Evolutionary conservation across 2,888 invertebrate species (phyloP).

Genomic region (Shargacucullia verbasci): DNA sequence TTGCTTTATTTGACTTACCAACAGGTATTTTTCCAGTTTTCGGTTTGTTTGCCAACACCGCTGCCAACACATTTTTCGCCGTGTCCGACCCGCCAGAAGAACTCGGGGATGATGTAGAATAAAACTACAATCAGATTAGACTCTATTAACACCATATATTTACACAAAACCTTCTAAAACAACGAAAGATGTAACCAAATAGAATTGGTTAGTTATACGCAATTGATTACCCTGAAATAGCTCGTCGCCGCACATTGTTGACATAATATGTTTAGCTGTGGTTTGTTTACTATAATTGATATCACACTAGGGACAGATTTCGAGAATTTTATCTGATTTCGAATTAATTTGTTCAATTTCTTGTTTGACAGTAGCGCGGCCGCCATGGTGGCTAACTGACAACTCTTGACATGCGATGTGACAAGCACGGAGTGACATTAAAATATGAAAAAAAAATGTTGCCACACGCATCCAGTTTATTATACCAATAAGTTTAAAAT

Average conservation of each 20-base stretch:
- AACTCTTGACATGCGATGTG: constrained; percentile 5
- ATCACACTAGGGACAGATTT: constrained; percentile 65
- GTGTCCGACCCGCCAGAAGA: constrained; percentile 71
- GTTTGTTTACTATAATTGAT: constrained; percentile 72
- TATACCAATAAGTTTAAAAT: too few relatives aligned
- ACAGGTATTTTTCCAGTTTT: constrained; percentile 86
- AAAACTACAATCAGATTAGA: constrained; percentile 69
- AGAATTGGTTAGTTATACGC: constrained; percentile 11
- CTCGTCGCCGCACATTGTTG: constrained; percentile 78
- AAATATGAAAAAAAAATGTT: too few relatives aligned
- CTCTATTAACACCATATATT: constrained; percentile 15
- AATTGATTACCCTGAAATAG: constrained; percentile 74
- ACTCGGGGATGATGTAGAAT: constrained; percentile 70
- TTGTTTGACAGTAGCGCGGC: constrained; percentile 78
- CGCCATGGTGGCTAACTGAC: constrained; percentile 80
- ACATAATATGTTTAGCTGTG: constrained; percentile 71
- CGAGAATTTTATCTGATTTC: constrained; percentile 74
- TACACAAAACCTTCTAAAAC: constrained; percentile 20
- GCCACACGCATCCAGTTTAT: too few relatives aligned
- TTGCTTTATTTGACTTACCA: constrained; percentile 71
- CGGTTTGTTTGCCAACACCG: constrained; percentile 85
- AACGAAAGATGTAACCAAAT: constrained; percentile 23
- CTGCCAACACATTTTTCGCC: constrained; percentile 86
- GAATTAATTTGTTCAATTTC: constrained; percentile 78
- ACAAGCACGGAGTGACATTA: too few relatives aligned